Evolutionary conservation across 2,888 invertebrate genomes (phyloP), one percentile per base, ranked within the genome.

Genomic region (Portevinia maculata): DNA sequence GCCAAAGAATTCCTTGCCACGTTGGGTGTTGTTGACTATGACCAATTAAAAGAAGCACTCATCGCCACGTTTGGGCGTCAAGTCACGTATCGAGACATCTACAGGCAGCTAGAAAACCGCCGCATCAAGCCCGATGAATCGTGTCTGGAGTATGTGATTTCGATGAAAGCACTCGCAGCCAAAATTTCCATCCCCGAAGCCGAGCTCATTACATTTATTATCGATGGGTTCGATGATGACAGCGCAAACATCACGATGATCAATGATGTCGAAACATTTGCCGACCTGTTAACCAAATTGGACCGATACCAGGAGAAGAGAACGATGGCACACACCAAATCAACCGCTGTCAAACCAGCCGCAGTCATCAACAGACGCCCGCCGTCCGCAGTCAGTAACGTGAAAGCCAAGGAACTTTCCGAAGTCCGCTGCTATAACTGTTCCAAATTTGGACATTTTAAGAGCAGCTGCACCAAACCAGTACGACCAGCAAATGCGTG

Each of bases 101-200:
- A 59, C 11, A 28, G 59, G 1, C 60, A 44, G 30, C 5, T 60
- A 30, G 60, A 19, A 19, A 13, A 60, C 1, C 15, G 44, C 15
- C 6, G 11, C 9, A 60, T 46, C 1, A 3, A n/a, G 4, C 46
- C 28, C 9, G 15, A 13, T n/a, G 44, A 60, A 13, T 8, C 60
- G 8, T 60, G 44, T 9, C n/a, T 60, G 32, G 60, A 46, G 19
- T 60, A 11, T 6, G 60, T 60, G 7, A 60, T 60, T 9, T 8
- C 44, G 1, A 62, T 62, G 48, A 62, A 46, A 15, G 11, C 62
- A 3, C 0, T 48, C 0, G 44, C 44, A 0, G 15, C 48, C n/a
- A 62, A 62, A 19, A 32, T 62, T 1, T 11, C 17, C 3, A n/a
- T 62, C 8, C 62, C 62, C 4, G 24, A 62, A 9, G 24, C 28